Evolutionary conservation across 2,113 vertebrate genomes (phyloP).

Genomic region (Channa argus): DNA sequence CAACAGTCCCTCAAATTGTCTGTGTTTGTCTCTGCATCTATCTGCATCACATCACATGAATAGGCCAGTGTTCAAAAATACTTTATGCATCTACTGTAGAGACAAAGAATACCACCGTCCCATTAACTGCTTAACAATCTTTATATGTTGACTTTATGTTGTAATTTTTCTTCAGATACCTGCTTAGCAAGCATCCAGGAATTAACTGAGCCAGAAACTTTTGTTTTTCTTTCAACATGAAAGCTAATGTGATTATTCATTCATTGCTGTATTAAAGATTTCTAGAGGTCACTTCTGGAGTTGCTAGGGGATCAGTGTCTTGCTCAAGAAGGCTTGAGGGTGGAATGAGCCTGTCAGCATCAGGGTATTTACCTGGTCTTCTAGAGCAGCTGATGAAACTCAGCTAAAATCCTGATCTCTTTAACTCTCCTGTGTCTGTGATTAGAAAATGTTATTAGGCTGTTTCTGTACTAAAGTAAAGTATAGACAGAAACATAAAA

Average conservation of each 20-base stretch:
- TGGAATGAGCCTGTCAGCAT: too few relatives aligned
- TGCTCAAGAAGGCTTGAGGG: not conserved
- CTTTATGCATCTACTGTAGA: not conserved
- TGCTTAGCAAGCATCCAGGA: not conserved
- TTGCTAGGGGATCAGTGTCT: not conserved
- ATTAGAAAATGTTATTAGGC: not conserved
- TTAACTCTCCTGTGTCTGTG: not conserved
- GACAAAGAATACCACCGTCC: not conserved
- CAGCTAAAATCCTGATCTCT: conserved; percentile 12
- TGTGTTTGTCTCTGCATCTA: conserved; percentile 4
- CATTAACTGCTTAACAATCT: not conserved
- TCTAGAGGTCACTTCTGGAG: not conserved
- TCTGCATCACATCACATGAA: conserved; percentile 6
- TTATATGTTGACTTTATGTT: conserved; percentile 3
- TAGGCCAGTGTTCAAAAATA: not conserved
- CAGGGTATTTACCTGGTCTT: too few relatives aligned
- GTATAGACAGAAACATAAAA: conserved; percentile 38
- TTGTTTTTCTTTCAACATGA: conserved; percentile 1
- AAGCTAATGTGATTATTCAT: not conserved
- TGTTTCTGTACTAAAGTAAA: conserved; percentile 32
- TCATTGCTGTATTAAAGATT: too few relatives aligned
- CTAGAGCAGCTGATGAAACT: conserved; percentile 2
- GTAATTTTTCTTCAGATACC: not conserved
- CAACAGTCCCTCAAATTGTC: not conserved
- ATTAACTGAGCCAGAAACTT: not conserved